Evolutionary conservation across 2,888 invertebrate genomes (phyloP).

Genomic region (Digitonthophagus gazella): DNA sequence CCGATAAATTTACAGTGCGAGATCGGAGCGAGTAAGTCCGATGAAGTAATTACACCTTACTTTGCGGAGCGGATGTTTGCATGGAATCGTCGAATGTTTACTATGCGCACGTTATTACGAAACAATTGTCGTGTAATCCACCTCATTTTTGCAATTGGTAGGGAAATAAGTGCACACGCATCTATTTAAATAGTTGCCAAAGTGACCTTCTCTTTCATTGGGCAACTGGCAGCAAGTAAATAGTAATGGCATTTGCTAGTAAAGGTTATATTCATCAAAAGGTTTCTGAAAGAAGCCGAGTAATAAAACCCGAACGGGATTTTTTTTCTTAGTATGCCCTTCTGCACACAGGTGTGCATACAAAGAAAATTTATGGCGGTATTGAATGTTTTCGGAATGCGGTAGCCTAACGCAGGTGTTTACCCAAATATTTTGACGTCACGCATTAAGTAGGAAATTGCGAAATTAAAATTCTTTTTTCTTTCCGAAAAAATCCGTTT

Average conservation of each 20-base stretch:
- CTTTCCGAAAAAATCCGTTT: background rate
- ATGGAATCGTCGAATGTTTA: background rate
- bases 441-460: background rate
- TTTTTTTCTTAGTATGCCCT: background rate
- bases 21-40: background rate
- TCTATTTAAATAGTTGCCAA: background rate
- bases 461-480: background rate
- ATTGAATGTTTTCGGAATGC: background rate
- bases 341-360: background rate
- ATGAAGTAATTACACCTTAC: background rate
- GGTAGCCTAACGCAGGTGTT: background rate
- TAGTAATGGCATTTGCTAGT: no score
- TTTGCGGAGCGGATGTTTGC: background rate
- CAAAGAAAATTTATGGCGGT: background rate
- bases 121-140: background rate
- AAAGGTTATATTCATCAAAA: background rate
- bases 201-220: background rate
- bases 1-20: background rate
- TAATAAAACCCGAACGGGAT: background rate
- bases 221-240: background rate
- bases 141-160: background rate
- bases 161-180: background rate
- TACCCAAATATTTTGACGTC: background rate
- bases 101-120: background rate
- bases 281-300: background rate